These are phyloP conservation scores for Dicyrtoma fusca DNA, from an alignment of 2,888 invertebrate genomes.

Conservation along the genomic window DNA sequence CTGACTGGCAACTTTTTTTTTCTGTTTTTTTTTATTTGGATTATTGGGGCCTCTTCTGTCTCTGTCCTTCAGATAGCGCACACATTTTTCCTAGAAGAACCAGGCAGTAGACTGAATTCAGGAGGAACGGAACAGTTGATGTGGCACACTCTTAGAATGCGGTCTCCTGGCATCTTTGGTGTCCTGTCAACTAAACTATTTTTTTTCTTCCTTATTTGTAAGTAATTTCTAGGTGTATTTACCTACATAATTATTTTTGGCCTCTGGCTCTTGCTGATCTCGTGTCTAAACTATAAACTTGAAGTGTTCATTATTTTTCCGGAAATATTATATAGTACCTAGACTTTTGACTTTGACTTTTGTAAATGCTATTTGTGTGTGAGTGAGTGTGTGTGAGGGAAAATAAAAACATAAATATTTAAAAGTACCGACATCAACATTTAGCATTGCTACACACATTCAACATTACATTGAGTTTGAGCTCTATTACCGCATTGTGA, in stretches of 20 bases:
- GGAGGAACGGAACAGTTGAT: conserved; percentile 20
- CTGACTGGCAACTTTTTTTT: too few relatives aligned
- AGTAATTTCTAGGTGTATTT: too few relatives aligned
- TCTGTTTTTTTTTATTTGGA: too few relatives aligned
- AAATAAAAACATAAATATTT: too few relatives aligned
- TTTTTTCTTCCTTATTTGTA: background rate
- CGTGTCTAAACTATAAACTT: background rate
- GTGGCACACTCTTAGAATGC: conserved; percentile 22
- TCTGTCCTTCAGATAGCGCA: too few relatives aligned
- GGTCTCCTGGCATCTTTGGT: conserved; percentile 20
- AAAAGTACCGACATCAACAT: too few relatives aligned
- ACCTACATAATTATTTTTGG: too few relatives aligned
- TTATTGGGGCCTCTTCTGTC: background rate
- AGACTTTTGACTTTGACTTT: background rate
- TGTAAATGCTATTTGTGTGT: background rate
- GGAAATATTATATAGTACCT: background rate
- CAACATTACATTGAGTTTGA: too few relatives aligned
- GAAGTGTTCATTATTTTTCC: background rate
- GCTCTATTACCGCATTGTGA: too few relatives aligned
- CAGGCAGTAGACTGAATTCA: background rate
- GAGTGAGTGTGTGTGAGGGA: too few relatives aligned
- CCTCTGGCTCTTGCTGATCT: background rate
- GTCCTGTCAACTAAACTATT: background rate
- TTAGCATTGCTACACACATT: too few relatives aligned
- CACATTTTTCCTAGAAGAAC: too few relatives aligned